Percentiles rank a stretch among this genome's conserved stretches.
Conservation (phyloP, 53 echinoderm and acorn worm species). For the Zoroaster sp. region DNA sequence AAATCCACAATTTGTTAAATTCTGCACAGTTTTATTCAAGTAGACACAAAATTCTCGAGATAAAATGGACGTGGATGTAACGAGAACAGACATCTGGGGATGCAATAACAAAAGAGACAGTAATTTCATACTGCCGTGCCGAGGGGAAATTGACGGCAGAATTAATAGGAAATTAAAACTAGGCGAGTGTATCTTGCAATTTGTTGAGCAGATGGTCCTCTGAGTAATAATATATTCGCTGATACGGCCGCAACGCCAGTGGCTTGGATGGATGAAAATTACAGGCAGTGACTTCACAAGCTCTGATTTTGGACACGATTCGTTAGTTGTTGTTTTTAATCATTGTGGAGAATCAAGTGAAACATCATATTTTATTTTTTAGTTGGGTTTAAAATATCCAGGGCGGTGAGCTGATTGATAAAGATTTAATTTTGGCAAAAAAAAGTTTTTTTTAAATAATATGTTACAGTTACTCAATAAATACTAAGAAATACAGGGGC, state of each 20-base stretch:
- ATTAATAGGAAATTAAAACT: slow-evolving; percentile 35
- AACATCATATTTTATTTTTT: too few relatives aligned
- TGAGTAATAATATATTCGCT: background rate
- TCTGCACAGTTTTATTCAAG: background rate
- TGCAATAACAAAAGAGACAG: slow-evolving; percentile 7
- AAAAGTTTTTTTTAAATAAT: too few relatives aligned
- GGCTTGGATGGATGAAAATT: background rate
- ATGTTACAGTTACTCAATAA: too few relatives aligned
- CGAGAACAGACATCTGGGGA: slow-evolving; percentile 30
- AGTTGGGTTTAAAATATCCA: too few relatives aligned
- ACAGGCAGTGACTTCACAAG: background rate
- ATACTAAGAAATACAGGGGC: too few relatives aligned
- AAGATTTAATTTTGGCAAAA: too few relatives aligned
- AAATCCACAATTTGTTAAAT: too few relatives aligned
- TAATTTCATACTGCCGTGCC: slow-evolving; percentile 7
- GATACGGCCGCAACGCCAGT: background rate
- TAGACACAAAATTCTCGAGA: background rate
- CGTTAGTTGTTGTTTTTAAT: background rate
- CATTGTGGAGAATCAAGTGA: background rate
- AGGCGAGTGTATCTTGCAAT: slow-evolving; percentile 4
- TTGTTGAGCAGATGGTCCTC: slow-evolving; percentile 32
- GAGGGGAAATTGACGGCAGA: slow-evolving; percentile 21
- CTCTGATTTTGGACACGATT: background rate
- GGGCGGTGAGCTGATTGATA: too few relatives aligned
- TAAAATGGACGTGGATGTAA: background rate